A percentile compares a stretch with the other conserved stretches of the same genome.
Conservation (phyloP, 2,888 invertebrate genomes). For the Phalera bucephala region DNA sequence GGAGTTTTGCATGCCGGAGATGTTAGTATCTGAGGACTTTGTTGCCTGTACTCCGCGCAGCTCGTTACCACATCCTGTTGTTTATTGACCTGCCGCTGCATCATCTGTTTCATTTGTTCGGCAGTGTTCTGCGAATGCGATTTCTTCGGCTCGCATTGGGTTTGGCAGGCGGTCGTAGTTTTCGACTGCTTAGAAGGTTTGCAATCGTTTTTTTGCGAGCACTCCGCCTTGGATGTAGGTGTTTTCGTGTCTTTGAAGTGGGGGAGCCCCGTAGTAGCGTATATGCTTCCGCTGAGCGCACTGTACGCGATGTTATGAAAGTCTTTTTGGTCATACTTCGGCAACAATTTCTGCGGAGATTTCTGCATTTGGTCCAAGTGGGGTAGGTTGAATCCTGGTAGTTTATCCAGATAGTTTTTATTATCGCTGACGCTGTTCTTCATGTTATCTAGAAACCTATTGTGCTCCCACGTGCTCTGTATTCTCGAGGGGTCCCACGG, state of each 20-base stretch:
- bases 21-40: slow-evolving; percentile 62
- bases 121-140: slow-evolving; percentile 52
- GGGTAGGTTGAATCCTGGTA: slow-evolving; percentile 82
- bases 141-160: slow-evolving; percentile 72
- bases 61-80: slow-evolving; percentile 62
- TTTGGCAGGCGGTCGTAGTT: slow-evolving; percentile 71
- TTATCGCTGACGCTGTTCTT: slow-evolving; percentile 78
- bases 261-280: slow-evolving; percentile 63
- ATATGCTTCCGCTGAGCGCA: slow-evolving; percentile 64
- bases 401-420: slow-evolving; percentile 81
- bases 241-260: slow-evolving; percentile 74
- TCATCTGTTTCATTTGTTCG: slow-evolving; percentile 71
- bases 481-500: slow-evolving; percentile 81
- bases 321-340: slow-evolving; percentile 76
- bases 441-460: slow-evolving; percentile 68
- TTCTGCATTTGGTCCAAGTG: slow-evolving; percentile 84
- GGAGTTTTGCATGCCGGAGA: slow-evolving; percentile 66
- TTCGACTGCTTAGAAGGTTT: slow-evolving; percentile 73
- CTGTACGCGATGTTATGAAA: slow-evolving; percentile 76
- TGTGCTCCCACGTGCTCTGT: slow-evolving; percentile 79
- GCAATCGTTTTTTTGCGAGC: slow-evolving; percentile 68
- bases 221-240: slow-evolving; percentile 64
- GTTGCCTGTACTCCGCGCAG: slow-evolving; percentile 68
- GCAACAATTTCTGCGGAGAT: slow-evolving; percentile 83
- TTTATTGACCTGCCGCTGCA: slow-evolving; percentile 66